Base-by-base conservation (phyloP, 2,113 vertebrate genomes). In the Suricata suricatta region DNA sequence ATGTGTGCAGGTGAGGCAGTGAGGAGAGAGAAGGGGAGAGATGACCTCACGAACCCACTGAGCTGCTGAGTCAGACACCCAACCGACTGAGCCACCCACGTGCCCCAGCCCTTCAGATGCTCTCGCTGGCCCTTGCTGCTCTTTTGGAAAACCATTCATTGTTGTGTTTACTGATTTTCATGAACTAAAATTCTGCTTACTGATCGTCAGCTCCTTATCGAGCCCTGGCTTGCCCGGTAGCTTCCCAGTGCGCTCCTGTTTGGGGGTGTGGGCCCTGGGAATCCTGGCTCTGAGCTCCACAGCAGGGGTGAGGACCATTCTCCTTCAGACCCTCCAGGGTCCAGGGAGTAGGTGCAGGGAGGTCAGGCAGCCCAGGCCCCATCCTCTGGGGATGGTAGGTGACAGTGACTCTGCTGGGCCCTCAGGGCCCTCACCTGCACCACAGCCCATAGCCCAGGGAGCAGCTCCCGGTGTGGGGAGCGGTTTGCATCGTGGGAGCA, bases 401-500 rank as follows among this genome's bases (percentile, higher is more conserved):
- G 7, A 5, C 29, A 8, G 9, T 2, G 13, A 63, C 12, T n/a
- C 35, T 71, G 3, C 10, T 3, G 19, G 44, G 57, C 10, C 14
- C 85, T 81, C 3, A 2, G 19, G 44, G 57, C 10, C 14, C 85
- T 81, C 3, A 2, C 7, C 8, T 17, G 21, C 31, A 47, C 38
- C 16, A 15, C 35, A 66, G 44, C 41, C 41, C 2, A 4, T 60
- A 33, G 35, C 69, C 76, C 0, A 0, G 21, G 71, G 9, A 38
- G 38, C 7, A 54, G n/a, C 71, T 84, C 79, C 38, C 9, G 1
- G 13, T 35, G 14, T n/a, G 14, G 7, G 17, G 63, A 11, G 2
- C 63, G 19, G 14, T 44, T 63, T 41, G 25, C 2, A 5, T 69
- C 0, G 0, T 33, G 29, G 77, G 7, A n/a, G n/a, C 1, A 35